Evolutionary conservation across 2,888 invertebrate species (phyloP).

Genomic region (Euspilapteryx auroguttella): DNA sequence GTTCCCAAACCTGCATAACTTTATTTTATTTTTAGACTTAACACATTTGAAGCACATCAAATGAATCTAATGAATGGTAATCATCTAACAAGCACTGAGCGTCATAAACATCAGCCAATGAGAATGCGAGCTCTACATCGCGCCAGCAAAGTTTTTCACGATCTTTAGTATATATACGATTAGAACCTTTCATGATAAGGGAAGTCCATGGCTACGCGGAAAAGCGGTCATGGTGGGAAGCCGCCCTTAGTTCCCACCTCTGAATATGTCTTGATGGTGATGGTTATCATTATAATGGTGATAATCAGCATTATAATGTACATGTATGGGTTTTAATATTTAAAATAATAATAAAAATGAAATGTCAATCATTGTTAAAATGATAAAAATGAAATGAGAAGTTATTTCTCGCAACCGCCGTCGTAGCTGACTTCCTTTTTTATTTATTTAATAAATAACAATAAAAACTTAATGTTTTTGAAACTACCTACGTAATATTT

Average conservation of each 20-base stretch:
- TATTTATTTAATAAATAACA: neutral
- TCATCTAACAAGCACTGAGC: too few species aligned
- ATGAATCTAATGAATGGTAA: too few species aligned
- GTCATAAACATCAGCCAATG: constrained; percentile 7
- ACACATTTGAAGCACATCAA: too few species aligned
- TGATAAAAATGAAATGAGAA: constrained; percentile 8
- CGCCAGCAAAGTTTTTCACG: constrained; percentile 15
- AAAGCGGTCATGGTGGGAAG: constrained; percentile 23
- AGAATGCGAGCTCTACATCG: constrained; percentile 8
- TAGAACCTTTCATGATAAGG: too few species aligned
- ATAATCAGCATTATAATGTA: too few species aligned
- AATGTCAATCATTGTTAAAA: constrained; percentile 6
- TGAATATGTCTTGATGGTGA: constrained; percentile 19
- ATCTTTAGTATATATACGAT: too few species aligned
- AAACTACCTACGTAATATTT: neutral
- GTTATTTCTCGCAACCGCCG: constrained; percentile 8
- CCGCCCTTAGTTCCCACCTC: constrained; percentile 22
- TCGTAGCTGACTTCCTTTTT: constrained; percentile 8
- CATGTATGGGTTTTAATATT: constrained; percentile 10
- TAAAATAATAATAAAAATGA: constrained; percentile 5
- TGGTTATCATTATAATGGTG: too few species aligned
- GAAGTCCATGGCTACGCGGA: constrained; percentile 36
- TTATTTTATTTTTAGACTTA: too few species aligned
- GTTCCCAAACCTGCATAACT: too few species aligned
- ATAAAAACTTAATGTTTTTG: neutral